phyloP scores from a whole-genome alignment of 2,113 vertebrate genomes.

The Cairina moschata region DNA sequence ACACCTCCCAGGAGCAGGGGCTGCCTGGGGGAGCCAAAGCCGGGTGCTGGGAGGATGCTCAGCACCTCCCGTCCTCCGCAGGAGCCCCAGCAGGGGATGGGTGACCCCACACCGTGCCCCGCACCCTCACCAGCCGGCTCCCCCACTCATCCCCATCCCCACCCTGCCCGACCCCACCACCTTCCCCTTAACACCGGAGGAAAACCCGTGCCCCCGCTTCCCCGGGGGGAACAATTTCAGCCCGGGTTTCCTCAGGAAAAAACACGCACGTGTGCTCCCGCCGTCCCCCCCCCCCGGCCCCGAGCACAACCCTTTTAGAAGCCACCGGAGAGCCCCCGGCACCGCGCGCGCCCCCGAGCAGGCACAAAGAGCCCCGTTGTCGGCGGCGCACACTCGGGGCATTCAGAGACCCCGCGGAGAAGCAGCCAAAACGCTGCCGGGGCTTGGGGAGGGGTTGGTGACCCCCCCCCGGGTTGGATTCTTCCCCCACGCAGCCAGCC shows the following conservation, averaged over 20 bases:
- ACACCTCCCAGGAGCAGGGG: not conserved
- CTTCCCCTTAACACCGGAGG: not conserved
- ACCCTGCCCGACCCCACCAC: not conserved
- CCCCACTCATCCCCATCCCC: not conserved
- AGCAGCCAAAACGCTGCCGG: not conserved
- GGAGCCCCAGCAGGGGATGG: not conserved
- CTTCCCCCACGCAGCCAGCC: not conserved
- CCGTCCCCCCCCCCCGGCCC: not conserved
- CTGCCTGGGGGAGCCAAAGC: not conserved
- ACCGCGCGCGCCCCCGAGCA: not conserved
- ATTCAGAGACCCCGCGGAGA: constrained; percentile 41
- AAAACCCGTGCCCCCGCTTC: not conserved
- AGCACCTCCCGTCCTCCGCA: not conserved
- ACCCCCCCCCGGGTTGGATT: not conserved
- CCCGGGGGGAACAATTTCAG: not conserved
- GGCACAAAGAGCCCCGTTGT: constrained; percentile 48
- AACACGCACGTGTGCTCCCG: not conserved
- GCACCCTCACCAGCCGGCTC: not conserved
- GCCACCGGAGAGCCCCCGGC: not conserved
- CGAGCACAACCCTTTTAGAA: not conserved
- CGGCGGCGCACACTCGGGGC: not conserved
- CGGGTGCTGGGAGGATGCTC: not conserved
- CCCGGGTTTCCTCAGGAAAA: constrained; percentile 57
- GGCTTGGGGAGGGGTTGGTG: not conserved
- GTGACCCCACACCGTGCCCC: not conserved